phyloP scores from a whole-genome alignment of 2,888 invertebrate species.

The Agrypnus murinus region DNA sequence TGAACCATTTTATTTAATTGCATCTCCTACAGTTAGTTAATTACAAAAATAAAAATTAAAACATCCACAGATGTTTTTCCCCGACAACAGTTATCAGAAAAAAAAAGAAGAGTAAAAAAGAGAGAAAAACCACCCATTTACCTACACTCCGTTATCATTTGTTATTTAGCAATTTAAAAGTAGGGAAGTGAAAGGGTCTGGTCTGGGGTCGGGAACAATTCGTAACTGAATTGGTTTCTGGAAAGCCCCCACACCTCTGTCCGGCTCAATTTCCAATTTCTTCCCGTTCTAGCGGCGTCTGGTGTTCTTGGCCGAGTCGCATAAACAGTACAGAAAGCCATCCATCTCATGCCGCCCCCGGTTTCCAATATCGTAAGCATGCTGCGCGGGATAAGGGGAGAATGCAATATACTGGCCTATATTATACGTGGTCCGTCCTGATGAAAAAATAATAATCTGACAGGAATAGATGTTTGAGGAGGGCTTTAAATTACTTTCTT shows the following conservation, averaged over 20 bases:
- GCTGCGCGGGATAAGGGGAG: constrained; percentile 56
- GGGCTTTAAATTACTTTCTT: constrained; percentile 51
- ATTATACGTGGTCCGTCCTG: constrained; percentile 65
- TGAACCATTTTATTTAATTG: constrained; percentile 3
- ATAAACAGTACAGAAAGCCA: constrained; percentile 69
- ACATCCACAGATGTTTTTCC: constrained; percentile 2
- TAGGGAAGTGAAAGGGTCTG: constrained; percentile 47
- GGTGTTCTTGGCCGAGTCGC: constrained; percentile 62
- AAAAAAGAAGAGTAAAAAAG: constrained; percentile 31
- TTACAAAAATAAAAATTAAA: neutral
- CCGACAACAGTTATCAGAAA: neutral
- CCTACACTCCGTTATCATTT: constrained; percentile 45
- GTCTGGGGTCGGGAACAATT: constrained; percentile 47
- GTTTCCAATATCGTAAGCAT: constrained; percentile 63
- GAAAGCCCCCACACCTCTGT: constrained; percentile 61
- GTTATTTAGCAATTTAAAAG: constrained; percentile 52
- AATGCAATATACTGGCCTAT: constrained; percentile 67
- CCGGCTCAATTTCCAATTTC: constrained; percentile 55
- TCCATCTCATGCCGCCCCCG: constrained; percentile 66
- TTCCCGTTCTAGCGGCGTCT: constrained; percentile 60
- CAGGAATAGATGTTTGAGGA: constrained; percentile 50
- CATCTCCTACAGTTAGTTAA: neutral
- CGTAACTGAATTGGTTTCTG: constrained; percentile 65
- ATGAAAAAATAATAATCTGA: constrained; percentile 66
- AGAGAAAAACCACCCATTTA: constrained; percentile 44